phyloP scores from a whole-genome alignment of 2,888 invertebrate species.

The Achlya flavicornis region DNA sequence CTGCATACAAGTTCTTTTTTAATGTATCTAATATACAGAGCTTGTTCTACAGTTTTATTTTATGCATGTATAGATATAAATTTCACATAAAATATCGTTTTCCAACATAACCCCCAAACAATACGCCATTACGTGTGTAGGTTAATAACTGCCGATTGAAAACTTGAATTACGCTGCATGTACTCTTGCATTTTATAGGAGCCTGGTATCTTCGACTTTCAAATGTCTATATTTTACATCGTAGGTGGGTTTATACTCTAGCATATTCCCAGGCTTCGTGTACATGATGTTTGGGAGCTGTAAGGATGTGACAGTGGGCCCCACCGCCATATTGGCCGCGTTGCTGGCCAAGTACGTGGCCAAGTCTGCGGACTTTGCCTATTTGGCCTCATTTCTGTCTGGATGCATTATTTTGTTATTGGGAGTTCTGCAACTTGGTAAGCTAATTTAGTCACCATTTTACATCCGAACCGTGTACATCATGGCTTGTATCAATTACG shows the following conservation, averaged over 20 bases:
- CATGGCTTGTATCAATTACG: no score
- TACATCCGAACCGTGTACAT: no score
- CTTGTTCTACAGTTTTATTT: no score
- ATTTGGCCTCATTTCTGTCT: conserved; percentile 88
- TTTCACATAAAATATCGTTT: background rate
- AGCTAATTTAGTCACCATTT: conserved; percentile 22
- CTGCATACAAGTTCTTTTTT: no score
- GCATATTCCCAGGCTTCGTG: conserved; percentile 95
- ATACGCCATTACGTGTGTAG: background rate
- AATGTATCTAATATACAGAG: no score
- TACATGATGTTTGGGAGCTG: conserved; percentile 95
- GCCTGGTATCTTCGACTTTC: background rate
- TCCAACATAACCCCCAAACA: background rate
- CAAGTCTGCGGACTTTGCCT: conserved; percentile 88
- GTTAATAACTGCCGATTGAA: background rate
- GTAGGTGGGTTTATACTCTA: conserved; percentile 94
- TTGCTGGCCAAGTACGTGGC: conserved; percentile 89
- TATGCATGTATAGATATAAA: background rate
- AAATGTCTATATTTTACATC: background rate
- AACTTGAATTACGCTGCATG: background rate
- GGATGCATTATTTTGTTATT: conserved; percentile 89
- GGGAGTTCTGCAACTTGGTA: conserved; percentile 88
- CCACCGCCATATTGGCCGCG: conserved; percentile 95
- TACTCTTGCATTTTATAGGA: background rate
- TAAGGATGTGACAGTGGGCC: conserved; percentile 90